Conservation (phyloP, 2,113 vertebrate genomes). For the Pagrus major region DNA sequence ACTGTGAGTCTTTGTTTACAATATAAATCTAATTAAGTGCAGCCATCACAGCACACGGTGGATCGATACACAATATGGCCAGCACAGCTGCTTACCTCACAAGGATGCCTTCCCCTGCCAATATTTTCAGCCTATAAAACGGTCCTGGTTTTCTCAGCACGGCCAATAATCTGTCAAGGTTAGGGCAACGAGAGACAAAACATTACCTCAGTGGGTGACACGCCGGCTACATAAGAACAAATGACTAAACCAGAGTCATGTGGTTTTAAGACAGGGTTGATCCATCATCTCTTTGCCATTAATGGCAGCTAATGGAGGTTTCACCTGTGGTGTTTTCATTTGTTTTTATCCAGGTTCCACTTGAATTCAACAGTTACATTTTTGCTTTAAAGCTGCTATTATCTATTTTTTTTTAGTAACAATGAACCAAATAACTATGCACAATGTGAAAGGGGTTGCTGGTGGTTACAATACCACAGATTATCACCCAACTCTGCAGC, state of each 20-base stretch:
- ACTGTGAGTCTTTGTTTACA: slow-evolving; percentile 87
- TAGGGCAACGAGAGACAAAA: slow-evolving; percentile 74
- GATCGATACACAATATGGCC: slow-evolving; percentile 91
- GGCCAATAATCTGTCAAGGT: slow-evolving; percentile 84
- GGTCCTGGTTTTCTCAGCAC: slow-evolving; percentile 65
- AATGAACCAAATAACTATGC: background rate
- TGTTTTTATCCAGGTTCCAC: background rate
- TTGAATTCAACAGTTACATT: background rate
- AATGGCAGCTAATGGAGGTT: background rate
- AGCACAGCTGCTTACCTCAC: slow-evolving; percentile 87
- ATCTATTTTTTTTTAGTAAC: slow-evolving; percentile 2
- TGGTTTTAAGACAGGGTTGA: slow-evolving; percentile 1
- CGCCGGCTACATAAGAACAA: slow-evolving; percentile 34
- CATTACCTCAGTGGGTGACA: slow-evolving; percentile 66
- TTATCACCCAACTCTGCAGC: background rate
- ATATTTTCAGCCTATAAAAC: slow-evolving; percentile 85
- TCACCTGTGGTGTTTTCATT: background rate
- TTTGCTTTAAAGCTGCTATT: background rate
- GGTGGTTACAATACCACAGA: background rate
- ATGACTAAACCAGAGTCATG: slow-evolving; percentile 19
- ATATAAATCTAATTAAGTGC: slow-evolving; percentile 91
- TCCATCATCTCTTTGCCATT: slow-evolving; percentile 9
- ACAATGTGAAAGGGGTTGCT: background rate
- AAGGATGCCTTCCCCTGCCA: slow-evolving; percentile 80
- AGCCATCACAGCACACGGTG: slow-evolving; percentile 76